Percentiles rank a stretch among this genome's conserved stretches.
Evolutionary conservation across 2,113 vertebrate genomes (phyloP).

Genomic region (Ceyx cyanopectus): DNA sequence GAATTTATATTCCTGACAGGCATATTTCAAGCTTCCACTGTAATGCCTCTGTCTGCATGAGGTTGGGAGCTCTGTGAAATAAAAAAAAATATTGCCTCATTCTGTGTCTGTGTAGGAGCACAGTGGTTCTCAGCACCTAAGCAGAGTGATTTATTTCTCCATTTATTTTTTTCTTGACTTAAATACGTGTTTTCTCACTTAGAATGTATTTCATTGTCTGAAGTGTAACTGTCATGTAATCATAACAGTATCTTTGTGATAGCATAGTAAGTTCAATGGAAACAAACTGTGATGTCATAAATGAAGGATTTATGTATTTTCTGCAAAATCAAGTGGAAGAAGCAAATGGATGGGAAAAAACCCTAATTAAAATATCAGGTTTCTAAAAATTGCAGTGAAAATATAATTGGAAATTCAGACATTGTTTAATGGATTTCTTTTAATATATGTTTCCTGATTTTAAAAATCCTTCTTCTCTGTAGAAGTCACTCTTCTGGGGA

Average conservation of each 20-base stretch:
- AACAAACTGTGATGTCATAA: slow-evolving; percentile 57
- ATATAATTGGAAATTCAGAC: slow-evolving; percentile 22
- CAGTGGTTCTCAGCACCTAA: background rate
- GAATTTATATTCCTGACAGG: background rate
- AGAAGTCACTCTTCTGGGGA: background rate
- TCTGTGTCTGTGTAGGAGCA: background rate
- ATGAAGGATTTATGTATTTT: slow-evolving; percentile 34
- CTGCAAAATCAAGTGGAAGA: slow-evolving; percentile 36
- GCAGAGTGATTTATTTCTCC: slow-evolving; percentile 13
- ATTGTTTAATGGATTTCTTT: slow-evolving; percentile 56
- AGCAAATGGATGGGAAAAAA: slow-evolving; percentile 8
- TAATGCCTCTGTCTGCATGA: background rate
- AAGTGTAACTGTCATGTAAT: slow-evolving; percentile 2
- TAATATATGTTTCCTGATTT: slow-evolving; percentile 28
- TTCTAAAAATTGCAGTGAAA: slow-evolving; percentile 35
- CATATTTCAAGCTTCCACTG: background rate
- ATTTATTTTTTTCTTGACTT: background rate
- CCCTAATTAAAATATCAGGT: slow-evolving; percentile 38
- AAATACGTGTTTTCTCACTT: background rate
- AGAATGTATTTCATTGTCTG: background rate
- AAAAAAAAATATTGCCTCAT: background rate
- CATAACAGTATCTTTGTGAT: slow-evolving; percentile 6
- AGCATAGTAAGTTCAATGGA: slow-evolving; percentile 41
- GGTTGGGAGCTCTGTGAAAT: background rate
- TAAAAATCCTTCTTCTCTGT: slow-evolving; percentile 40